Conservation (phyloP, 2,888 invertebrate genomes). For the Frankliniella intonsa region DNA sequence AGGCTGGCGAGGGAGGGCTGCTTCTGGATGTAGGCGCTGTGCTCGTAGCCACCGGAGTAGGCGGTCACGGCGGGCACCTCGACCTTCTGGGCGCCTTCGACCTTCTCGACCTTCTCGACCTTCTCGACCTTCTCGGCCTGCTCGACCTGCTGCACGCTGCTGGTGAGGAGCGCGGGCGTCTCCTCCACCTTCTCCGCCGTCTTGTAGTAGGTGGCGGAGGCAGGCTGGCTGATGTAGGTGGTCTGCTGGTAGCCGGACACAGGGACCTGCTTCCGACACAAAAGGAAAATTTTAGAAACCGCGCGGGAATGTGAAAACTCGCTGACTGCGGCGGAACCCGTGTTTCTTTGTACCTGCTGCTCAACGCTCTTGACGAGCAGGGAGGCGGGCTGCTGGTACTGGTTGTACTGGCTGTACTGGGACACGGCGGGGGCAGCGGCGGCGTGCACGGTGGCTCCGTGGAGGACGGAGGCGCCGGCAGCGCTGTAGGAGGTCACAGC, state of each 20-base stretch:
- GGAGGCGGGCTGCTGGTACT: not conserved
- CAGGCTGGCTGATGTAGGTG: not conserved
- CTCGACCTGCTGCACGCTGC: not conserved
- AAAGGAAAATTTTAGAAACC: not conserved
- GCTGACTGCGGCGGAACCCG: not conserved
- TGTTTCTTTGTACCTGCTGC: not conserved
- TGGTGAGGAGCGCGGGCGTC: not conserved
- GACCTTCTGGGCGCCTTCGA: not conserved
- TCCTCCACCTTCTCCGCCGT: conserved; percentile 16
- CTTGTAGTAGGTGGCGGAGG: not conserved
- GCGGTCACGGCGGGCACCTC: not conserved
- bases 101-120: not conserved
- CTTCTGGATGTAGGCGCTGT: conserved; percentile 2
- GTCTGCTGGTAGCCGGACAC: not conserved
- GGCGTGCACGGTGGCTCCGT: not conserved
- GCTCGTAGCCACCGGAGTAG: conserved; percentile 6
- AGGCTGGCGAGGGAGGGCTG: not conserved
- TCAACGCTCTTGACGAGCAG: not conserved
- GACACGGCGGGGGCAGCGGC: not conserved
- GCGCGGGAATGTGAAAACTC: not conserved
- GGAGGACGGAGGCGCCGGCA: not conserved
- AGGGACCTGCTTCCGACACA: not conserved
- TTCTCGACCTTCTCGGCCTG: not conserved
- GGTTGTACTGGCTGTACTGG: not conserved
- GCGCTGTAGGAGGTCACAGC: not conserved